These are phyloP conservation scores for Sternarchorhynchus goeldii DNA, from an alignment of 2,797 vertebrate species.

Conservation along the genomic window DNA sequence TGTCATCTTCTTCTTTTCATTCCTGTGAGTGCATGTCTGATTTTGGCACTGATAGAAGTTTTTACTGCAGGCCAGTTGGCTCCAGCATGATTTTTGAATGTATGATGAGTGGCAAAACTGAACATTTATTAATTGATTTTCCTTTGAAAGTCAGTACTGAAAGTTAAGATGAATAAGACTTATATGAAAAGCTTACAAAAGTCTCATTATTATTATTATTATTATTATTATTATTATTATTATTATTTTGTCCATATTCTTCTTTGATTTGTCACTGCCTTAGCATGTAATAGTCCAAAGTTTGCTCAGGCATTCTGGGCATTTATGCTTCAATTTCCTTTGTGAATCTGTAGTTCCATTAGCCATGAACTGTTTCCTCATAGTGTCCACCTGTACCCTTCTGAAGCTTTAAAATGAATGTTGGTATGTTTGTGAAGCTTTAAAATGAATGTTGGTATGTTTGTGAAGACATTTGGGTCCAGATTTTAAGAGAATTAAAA, in stretches of 20 bases:
- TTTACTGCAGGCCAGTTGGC: background rate
- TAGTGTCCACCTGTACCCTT: background rate
- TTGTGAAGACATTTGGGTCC: conserved; percentile 35
- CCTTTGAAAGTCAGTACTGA: background rate
- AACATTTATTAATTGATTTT: background rate
- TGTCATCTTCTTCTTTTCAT: conserved; percentile 2
- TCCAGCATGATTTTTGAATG: background rate
- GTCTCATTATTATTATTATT: background rate
- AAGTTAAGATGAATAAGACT: background rate
- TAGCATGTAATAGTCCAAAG: background rate
- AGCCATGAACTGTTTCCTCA: background rate
- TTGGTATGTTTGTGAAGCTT: conserved; percentile 15
- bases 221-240: background rate
- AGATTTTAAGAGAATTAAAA: conserved; percentile 47
- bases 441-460: conserved; percentile 36
- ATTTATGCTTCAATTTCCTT: conserved; percentile 2
- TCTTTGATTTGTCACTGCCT: background rate
- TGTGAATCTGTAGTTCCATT: background rate
- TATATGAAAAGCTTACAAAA: background rate
- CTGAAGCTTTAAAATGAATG: conserved; percentile 30
- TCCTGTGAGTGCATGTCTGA: conserved; percentile 26
- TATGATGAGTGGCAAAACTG: background rate
- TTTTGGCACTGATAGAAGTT: background rate
- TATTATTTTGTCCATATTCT: no score
- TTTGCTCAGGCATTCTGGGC: conserved; percentile 20